Base-by-base conservation (phyloP, 2,888 invertebrate genomes). In the Eupithecia tripunctaria region DNA sequence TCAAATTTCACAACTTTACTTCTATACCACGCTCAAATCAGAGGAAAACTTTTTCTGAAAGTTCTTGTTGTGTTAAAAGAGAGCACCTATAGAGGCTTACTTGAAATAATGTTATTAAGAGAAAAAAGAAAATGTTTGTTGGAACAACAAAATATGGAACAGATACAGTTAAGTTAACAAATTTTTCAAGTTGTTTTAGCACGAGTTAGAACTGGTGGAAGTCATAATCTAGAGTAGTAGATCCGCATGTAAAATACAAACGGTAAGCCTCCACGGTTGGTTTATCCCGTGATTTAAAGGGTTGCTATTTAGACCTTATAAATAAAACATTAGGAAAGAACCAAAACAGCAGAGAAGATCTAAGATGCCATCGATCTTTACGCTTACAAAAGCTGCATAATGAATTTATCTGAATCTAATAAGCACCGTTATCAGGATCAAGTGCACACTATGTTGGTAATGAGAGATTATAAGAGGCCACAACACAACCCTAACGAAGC, bases 281-380 rank as follows among this genome's bases (percentile, higher is more conserved):
- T 51, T 73, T 69, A 43, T 36, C 68, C 43, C 56, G 70, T 73
- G 73, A 78, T 78, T 78, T 76, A 70, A 51, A 76, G 72, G 73
- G 63, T 70, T 74, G 75, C 59, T 73, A 73, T 74, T 74, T 70
- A 51, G 51, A 67, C 63, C 63, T 62, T 12, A 78, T 76, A 72
- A 66, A 74, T 77, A 70, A 76, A 73, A 77, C 76, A 77, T 73
- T 67, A 56, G 62, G 15, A 51, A 56, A 68, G 67, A 73, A 38
- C 68, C 66, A 66, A 74, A 67, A 72, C n/a, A 62, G 66, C 70
- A 71, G 72, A 77, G 59, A 75, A 72, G 47, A 73, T 76, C 70
- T 59, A 47, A 64, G 59, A 41, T 43, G 25, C 21, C 62, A 51
- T 32, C 36, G 41, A 62, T 66, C 59, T 66, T 69, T 7, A 60